Evolutionary conservation across 2,797 vertebrate species (phyloP).

Genomic region (Philypnodon macrostomus): DNA sequence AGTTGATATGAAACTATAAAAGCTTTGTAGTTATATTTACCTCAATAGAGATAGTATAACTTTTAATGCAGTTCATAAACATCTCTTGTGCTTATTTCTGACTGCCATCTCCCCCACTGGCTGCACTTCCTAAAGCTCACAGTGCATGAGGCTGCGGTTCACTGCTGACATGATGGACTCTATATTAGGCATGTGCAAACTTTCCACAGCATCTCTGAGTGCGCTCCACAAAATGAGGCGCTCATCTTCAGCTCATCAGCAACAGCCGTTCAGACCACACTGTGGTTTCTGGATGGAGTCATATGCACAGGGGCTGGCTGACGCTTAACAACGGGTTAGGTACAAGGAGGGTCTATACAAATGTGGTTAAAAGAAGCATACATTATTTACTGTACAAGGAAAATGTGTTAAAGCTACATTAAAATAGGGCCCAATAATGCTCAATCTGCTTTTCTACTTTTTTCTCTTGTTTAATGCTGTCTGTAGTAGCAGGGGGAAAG

Average conservation of each 20-base stretch:
- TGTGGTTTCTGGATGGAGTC: conserved; percentile 70
- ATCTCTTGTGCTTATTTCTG: conserved; percentile 38
- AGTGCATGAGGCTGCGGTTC: conserved; percentile 57
- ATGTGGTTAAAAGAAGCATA: conserved; percentile 7
- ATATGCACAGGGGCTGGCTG: conserved; percentile 24
- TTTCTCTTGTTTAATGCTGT: too few relatives aligned
- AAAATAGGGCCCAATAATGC: too few relatives aligned
- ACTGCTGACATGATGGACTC: conserved; percentile 59
- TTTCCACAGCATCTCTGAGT: conserved; percentile 67
- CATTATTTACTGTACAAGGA: conserved; percentile 7
- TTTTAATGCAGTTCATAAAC: too few relatives aligned
- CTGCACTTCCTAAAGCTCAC: conserved; percentile 52
- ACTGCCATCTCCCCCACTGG: conserved; percentile 33
- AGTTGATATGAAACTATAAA: too few relatives aligned
- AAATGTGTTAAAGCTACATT: too few relatives aligned
- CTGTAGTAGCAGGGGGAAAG: too few relatives aligned
- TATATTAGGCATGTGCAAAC: conserved; percentile 61
- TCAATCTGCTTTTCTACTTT: too few relatives aligned
- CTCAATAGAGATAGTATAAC: too few relatives aligned
- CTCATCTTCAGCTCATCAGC: conserved; percentile 52
- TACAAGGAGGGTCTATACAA: conserved; percentile 21
- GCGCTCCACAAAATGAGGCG: conserved; percentile 48
- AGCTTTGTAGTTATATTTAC: too few relatives aligned
- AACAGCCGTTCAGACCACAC: conserved; percentile 62
- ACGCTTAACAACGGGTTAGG: conserved; percentile 34